These are phyloP conservation scores for Drosophila diplacantha DNA, from an alignment of 2,888 invertebrate genomes.

Conservation along the genomic window DNA sequence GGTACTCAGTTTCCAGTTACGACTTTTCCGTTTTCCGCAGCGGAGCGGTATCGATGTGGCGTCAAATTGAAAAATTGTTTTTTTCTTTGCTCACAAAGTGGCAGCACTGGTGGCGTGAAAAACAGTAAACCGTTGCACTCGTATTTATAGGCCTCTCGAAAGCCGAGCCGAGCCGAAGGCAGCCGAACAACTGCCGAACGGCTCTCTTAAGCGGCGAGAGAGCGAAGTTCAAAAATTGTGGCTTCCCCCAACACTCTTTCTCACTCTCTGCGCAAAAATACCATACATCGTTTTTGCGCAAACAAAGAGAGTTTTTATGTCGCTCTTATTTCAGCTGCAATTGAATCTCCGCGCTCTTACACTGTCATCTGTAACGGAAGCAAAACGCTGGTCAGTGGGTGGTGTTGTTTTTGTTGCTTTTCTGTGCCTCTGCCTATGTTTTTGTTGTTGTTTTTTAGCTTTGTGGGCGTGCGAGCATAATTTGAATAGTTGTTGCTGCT, in stretches of 20 bases:
- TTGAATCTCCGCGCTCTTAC: background rate
- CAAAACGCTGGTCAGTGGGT: constrained; percentile 52
- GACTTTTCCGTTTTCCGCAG: constrained; percentile 7
- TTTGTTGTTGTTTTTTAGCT: constrained; percentile 2
- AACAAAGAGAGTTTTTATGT: background rate
- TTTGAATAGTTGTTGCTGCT: constrained; percentile 32
- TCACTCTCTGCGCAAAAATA: background rate
- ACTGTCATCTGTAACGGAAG: constrained; percentile 67
- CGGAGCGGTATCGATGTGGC: background rate
- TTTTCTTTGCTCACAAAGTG: background rate
- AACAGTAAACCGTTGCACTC: too few species aligned
- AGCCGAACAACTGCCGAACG: background rate
- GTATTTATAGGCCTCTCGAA: background rate
- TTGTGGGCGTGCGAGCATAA: constrained; percentile 22
- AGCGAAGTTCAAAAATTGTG: background rate
- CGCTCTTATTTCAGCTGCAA: background rate
- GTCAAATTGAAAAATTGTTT: background rate
- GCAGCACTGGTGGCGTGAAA: too few species aligned
- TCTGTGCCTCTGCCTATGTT: background rate
- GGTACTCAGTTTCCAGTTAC: constrained; percentile 9
- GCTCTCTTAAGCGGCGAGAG: background rate
- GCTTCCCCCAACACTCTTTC: background rate
- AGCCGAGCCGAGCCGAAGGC: background rate
- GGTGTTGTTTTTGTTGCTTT: constrained; percentile 23
- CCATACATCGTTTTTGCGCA: background rate